Evolutionary conservation across 2,797 vertebrate species (phyloP), one percentile per base, ranked within the genome.

Genomic region (Potorous gilbertii): DNA sequence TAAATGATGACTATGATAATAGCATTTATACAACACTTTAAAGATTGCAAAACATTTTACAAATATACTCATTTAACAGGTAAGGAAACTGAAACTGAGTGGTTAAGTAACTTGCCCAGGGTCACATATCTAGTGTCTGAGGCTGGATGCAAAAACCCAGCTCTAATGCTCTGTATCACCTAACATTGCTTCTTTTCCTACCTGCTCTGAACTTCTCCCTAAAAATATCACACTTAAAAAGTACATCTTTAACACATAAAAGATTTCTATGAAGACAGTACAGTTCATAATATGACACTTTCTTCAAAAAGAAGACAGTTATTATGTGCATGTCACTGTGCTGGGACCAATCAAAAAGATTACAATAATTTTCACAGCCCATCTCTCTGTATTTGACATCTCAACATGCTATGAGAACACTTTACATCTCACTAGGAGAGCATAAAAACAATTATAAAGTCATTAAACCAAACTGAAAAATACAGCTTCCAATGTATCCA

Each of bases 91-190:
- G 87, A 59, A 13, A 40, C 31, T 34, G 55, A 92, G 90, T 95
- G 96, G 55, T 94, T 95, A 94, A 94, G 31, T 55, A 92, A 92
- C 90, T 14, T 92, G 90, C 16, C 66, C 66, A 97, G 92, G 27
- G 34, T 18, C 62, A 96, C 0, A 92, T 2, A 97, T 90, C 91
- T 28, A 95, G 87, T 21, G 90, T 57, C 93, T 97, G 91, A 97
- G 91, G 34, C 52, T 93, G 52, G 28, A 34, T 90, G n/a, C 94
- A 95, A 96, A 95, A 96, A 62, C 13, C 59, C 31, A 62, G 59
- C 31, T 62, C 59, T 62, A 62, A 12, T 34, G 29, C 59, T 62
- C 59, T 62, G 31, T 3, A 62, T 31, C 59, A 62, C 31, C 31
- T 34, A 62, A 31, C 27, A 57, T 16, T 62, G 59, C 59, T 62